Evolutionary conservation across 2,113 vertebrate species (phyloP), one percentile per base, ranked within the genome.

Genomic region (Bagarius yarrelli): DNA sequence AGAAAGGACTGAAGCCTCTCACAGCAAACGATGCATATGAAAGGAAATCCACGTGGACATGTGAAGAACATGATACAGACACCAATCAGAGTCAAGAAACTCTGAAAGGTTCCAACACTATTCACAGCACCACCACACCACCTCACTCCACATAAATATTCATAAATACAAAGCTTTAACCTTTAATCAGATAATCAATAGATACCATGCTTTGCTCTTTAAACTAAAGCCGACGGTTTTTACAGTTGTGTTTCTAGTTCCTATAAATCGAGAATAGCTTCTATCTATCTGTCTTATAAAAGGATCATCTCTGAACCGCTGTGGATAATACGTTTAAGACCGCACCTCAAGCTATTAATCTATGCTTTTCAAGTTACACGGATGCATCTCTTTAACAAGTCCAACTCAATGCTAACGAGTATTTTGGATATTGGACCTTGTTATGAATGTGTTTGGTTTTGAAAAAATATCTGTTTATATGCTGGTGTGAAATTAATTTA

Each of bases 151-250:
- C 13, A 57, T 5, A 75, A 30, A 40, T 6, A 23, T 32, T 16
- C 40, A 96, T 94, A 96, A 98, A 97, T 98, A 97, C 97, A 98
- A 97, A 98, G 92, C 94, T 82, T 76, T 83, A 47, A 86, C 82
- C 61, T 40, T 40, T 40, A 34, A 5, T 78, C 23, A 11, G 3
- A 15, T 79, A 25, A 56, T 79, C 8, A 70, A 53, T 70, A 53
- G 36, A 67, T 44, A 25, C n/a, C 14, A 44, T 70, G 64, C 53
- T 79, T 80, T 80, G 36, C 66, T 23, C 25, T 14, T n/a, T 50
- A 2, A 32, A 40, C 6, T 55, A 66, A 78, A 44, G 27, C 13
- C 8, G 67, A 23, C 13, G 19, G 53, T 36, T 25, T 44, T 59
- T 40, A 36, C 13, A 2, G 16, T 76, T 60, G 23, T 44, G 21